A percentile compares a stretch with the other conserved stretches of the same genome.
These are phyloP conservation scores for Ganaspis sp. DNA, from an alignment of 1,140 invertebrate species.

Conservation along the genomic window DNA sequence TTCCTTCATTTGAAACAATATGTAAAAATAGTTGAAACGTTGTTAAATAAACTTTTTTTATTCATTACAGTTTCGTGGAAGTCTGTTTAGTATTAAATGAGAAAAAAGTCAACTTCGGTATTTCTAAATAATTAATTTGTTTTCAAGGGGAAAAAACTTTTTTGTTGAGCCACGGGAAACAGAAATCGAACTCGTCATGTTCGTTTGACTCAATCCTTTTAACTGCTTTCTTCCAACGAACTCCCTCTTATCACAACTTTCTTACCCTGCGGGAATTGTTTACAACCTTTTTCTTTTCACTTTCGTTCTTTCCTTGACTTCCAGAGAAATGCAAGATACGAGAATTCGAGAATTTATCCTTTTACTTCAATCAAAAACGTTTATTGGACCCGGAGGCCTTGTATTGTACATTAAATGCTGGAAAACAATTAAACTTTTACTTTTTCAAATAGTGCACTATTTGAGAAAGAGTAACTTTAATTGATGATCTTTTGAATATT, in stretches of 20 bases:
- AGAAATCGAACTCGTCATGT: conserved; percentile 15
- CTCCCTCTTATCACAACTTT: conserved; percentile 34
- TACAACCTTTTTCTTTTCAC: conserved; percentile 24
- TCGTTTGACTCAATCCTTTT: conserved; percentile 3
- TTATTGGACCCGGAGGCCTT: background rate
- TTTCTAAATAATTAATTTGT: background rate
- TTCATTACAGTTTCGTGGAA: background rate
- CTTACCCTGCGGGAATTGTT: conserved; percentile 40
- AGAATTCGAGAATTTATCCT: background rate
- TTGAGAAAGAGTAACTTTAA: no score
- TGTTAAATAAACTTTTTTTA: conserved; percentile 1
- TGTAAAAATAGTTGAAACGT: background rate
- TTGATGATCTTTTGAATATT: no score
- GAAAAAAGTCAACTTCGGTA: background rate
- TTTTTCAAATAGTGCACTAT: background rate
- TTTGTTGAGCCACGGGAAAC: conserved; percentile 1
- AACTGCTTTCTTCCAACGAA: conserved; percentile 12
- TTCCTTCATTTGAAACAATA: background rate
- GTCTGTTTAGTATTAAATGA: background rate
- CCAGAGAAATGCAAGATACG: background rate
- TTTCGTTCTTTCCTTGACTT: conserved; percentile 29
- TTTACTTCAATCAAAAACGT: background rate
- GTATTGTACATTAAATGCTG: background rate
- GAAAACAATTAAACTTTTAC: background rate
- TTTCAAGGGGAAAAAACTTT: background rate